Evolutionary conservation across 2,888 invertebrate species (phyloP).

Genomic region (Euplagia quadripunctaria): DNA sequence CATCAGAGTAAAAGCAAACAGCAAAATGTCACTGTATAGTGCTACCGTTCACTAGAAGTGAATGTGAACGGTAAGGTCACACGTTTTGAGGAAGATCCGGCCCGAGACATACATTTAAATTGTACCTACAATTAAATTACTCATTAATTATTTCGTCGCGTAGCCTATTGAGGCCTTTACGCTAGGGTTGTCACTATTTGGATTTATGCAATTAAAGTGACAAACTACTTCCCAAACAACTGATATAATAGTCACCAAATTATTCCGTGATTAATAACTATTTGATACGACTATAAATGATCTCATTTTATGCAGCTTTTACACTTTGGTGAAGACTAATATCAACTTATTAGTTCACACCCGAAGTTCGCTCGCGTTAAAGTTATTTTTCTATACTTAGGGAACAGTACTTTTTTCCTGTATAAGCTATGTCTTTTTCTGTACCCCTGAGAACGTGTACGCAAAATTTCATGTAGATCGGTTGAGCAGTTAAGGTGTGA

Average conservation of each 20-base stretch:
- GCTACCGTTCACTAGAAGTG: slow-evolving; percentile 3
- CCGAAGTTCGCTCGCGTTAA: neutral
- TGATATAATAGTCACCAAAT: neutral
- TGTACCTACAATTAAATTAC: neutral
- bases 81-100: slow-evolving; percentile 49
- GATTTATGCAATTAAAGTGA: neutral
- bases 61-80: slow-evolving; percentile 36
- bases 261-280: neutral
- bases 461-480: too few relatives aligned
- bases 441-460: too few relatives aligned
- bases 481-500: too few relatives aligned
- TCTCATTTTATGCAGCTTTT: too few relatives aligned
- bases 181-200: neutral
- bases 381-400: neutral
- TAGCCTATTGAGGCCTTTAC: neutral
- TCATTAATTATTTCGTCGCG: slow-evolving; percentile 1
- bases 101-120: slow-evolving; percentile 17
- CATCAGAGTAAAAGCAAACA: slow-evolving; percentile 5
- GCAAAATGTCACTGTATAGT: slow-evolving; percentile 1
- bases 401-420: neutral
- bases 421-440: neutral
- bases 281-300: neutral
- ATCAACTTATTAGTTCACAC: neutral
- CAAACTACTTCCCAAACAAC: neutral
- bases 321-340: neutral